Conservation (phyloP, 2,888 invertebrate species). For the Tetrapedia diversipes region DNA sequence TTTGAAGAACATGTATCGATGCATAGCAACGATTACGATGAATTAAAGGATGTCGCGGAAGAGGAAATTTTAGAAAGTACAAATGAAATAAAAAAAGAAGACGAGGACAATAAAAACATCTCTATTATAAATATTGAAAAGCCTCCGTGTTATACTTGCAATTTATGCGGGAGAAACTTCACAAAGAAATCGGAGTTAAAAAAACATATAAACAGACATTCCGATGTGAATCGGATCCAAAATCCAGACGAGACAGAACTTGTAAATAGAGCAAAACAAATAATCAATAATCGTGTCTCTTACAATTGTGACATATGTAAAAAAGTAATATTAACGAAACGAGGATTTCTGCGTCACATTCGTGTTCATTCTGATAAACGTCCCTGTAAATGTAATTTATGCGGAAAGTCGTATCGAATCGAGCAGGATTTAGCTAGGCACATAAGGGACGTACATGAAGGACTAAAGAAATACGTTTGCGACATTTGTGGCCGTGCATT, state of each 20-base stretch:
- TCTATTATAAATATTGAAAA: background rate
- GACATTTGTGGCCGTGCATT: slow-evolving; percentile 83
- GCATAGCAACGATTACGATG: slow-evolving; percentile 31
- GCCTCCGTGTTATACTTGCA: slow-evolving; percentile 33
- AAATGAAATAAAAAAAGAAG: background rate
- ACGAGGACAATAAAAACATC: background rate
- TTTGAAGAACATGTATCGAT: slow-evolving; percentile 58
- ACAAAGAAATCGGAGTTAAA: slow-evolving; percentile 44
- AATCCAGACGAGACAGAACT: slow-evolving; percentile 68
- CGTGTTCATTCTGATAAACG: slow-evolving; percentile 83
- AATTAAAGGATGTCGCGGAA: background rate
- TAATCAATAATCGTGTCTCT: slow-evolving; percentile 71
- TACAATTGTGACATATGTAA: slow-evolving; percentile 83
- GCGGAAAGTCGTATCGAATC: slow-evolving; percentile 66
- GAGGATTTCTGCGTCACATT: slow-evolving; percentile 83
- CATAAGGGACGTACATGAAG: slow-evolving; percentile 83
- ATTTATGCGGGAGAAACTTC: slow-evolving; percentile 42
- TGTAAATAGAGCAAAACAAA: slow-evolving; percentile 72
- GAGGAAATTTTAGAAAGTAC: background rate
- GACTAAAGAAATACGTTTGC: slow-evolving; percentile 84
- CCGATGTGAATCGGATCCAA: slow-evolving; percentile 28
- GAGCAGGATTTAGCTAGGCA: slow-evolving; percentile 84
- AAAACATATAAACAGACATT: slow-evolving; percentile 46
- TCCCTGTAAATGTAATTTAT: slow-evolving; percentile 83
- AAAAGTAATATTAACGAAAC: slow-evolving; percentile 77